Evolutionary conservation across 2,888 invertebrate genomes (phyloP), one percentile per base, ranked within the genome.

Genomic region (Xestoiulus laeticollis): DNA sequence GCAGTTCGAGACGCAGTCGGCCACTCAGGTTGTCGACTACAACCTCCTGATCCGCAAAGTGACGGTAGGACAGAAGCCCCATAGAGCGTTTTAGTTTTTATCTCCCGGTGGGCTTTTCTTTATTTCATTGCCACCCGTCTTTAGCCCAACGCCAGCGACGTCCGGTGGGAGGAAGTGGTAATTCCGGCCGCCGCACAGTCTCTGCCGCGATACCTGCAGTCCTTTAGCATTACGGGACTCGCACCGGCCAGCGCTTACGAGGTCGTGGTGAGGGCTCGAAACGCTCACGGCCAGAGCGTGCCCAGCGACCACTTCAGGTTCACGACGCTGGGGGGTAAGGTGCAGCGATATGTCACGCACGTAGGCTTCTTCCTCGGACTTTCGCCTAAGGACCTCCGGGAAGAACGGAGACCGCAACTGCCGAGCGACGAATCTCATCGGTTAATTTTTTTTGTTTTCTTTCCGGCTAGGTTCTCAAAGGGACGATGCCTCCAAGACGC

Each of bases 321-420:
- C 43, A 44, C 87, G 10, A 87, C 87, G 2, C 44, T 87, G 5
- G 87, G 87, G 32, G 87, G 87, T 87, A 87, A 84, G 84, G 8
- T 10, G 5, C 38, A 38, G 38, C 38, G 38, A 38, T 38, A 38
- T 38, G 38, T 8, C 16, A 12, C 14, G 48, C 48, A 48, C 48
- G 48, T 48, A 48, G n/a, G 59, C 59, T 59, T 48, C 59, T n/a
- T 59, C 59, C 8, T 8, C 59, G 59, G 38, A 3, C 68, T 68
- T 68, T 22, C 12, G 22, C 68, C 10, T 1, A 38, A 38, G 1
- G 38, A 38, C 38, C 38, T 38, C 38, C 38, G 38, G 38, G 38
- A 38, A 8, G 38, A 8, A 38, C 8, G 38, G 68, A 22, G 68
- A 68, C 26, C 6, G n/a, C 22, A 26, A 10, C 22, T 12, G 48